Percentiles rank a stretch among this genome's conserved stretches.
Conservation (phyloP, 1,140 invertebrate genomes). For the Achatina immaculata region DNA sequence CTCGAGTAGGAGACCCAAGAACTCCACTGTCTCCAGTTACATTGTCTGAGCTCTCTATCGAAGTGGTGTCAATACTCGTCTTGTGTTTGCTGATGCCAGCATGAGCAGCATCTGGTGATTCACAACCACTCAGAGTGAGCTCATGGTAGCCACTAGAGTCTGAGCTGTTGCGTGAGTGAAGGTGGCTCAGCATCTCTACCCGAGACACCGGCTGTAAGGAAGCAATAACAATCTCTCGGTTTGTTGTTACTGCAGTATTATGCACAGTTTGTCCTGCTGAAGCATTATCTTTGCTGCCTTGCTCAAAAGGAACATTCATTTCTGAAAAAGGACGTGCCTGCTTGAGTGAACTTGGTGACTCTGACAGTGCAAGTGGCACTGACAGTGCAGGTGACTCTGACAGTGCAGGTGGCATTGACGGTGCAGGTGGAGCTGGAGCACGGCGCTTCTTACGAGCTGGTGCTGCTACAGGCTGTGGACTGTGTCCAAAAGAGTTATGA, state of each 20-base stretch:
- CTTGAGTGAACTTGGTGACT: neutral
- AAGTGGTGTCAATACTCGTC: constrained; percentile 58
- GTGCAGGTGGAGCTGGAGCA: constrained; percentile 53
- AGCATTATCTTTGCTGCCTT: constrained; percentile 34
- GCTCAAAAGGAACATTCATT: neutral
- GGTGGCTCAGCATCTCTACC: constrained; percentile 43
- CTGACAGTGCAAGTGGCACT: constrained; percentile 44
- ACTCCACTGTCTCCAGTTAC: constrained; percentile 58
- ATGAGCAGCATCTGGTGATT: constrained; percentile 57
- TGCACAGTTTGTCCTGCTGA: neutral
- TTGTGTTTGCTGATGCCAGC: constrained; percentile 47
- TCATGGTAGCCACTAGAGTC: constrained; percentile 85
- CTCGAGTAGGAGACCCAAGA: constrained; percentile 47
- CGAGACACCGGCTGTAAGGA: neutral
- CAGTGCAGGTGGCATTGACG: neutral
- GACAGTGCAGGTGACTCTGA: no score
- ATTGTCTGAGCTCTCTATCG: constrained; percentile 60
- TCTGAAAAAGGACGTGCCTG: neutral
- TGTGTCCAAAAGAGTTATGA: neutral
- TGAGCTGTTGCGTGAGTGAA: constrained; percentile 81
- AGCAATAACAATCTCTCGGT: constrained; percentile 3
- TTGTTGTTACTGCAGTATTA: constrained; percentile 43
- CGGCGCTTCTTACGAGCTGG: constrained; percentile 52
- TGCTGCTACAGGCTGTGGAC: constrained; percentile 25
- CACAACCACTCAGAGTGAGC: constrained; percentile 79